Base-by-base conservation (phyloP, 2,113 vertebrate species). In the Phoenicopterus ruber region DNA sequence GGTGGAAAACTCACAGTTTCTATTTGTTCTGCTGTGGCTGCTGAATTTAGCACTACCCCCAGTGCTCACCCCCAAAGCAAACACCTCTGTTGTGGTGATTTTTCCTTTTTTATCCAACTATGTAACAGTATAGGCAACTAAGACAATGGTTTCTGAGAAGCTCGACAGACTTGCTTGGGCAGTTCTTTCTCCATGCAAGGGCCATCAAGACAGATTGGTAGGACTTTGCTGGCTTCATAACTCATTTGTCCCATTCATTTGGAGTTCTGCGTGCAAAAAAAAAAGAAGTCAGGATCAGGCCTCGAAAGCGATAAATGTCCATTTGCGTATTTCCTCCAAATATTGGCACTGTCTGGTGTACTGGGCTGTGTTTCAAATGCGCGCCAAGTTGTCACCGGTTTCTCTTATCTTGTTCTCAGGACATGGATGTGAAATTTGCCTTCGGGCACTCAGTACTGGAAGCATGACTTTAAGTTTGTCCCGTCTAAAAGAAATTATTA, bases 21-120 rank as follows among this genome's bases (percentile, higher is more conserved):
- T 94, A 36, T 92, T 97, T 92, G 73, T 95, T 96, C 79, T 97
- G 14, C 82, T 88, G 70, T 31, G 76, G 73, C 85, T 92, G 89
- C 82, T 94, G 89, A 86, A 89, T 84, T 88, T 90, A 94, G 47
- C 66, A 21, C 54, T 81, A 50, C 29, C 49, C 40, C 10, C 57
- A 80, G 28, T 78, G 80, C 52, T 72, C n/a, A 90, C 84, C 47
- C 80, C 77, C 57, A 87, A 72, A 87, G 86, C 66, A 94, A 95
- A 94, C 58, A 84, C 19, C 52, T 90, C 72, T 54, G 10, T 65
- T 90, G 79, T 92, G 40, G 63, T 46, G 71, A 55, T 77, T 92
- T 92, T 87, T 76, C 78, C 13, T 82, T 28, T 93, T 91, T 91
- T 89, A 79, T 72, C 66, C 77, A 72, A 38, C 76, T 86, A 6